phyloP scores from a whole-genome alignment of 2,888 invertebrate genomes.

The Lathronympha strigana region DNA sequence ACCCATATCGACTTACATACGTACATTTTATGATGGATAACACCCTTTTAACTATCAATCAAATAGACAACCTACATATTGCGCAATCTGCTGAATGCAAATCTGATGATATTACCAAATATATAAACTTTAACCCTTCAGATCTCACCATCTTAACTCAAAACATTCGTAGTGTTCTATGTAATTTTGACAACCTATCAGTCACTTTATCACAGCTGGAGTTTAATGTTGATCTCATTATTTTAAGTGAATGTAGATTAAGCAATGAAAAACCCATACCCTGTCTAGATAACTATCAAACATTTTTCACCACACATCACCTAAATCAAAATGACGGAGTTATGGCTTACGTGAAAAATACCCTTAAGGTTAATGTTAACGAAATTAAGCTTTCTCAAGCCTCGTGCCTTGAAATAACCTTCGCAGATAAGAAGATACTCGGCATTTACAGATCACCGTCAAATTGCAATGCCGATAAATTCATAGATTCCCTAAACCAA shows the following conservation, averaged over 20 bases:
- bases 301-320: neutral
- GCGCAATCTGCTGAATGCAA: constrained; percentile 26
- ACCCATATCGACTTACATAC: neutral
- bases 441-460: too few species aligned
- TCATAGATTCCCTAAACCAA: too few species aligned
- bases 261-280: neutral
- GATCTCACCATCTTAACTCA: constrained; percentile 33
- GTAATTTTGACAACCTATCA: too few species aligned
- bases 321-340: neutral
- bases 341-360: neutral
- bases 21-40: constrained; percentile 7
- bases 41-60: constrained; percentile 18
- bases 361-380: neutral
- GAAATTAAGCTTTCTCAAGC: neutral
- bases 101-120: constrained; percentile 6
- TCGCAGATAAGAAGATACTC: neutral
- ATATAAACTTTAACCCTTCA: constrained; percentile 12
- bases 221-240: neutral
- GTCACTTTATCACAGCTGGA: too few species aligned
- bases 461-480: too few species aligned
- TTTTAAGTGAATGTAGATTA: too few species aligned
- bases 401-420: neutral
- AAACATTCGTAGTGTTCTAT: constrained; percentile 37
- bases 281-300: neutral
- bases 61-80: constrained; percentile 26